A percentile compares a stretch with the other conserved stretches of the same genome.
Evolutionary conservation across 2,797 vertebrate species (phyloP).

Genomic region (Argya squamiceps): DNA sequence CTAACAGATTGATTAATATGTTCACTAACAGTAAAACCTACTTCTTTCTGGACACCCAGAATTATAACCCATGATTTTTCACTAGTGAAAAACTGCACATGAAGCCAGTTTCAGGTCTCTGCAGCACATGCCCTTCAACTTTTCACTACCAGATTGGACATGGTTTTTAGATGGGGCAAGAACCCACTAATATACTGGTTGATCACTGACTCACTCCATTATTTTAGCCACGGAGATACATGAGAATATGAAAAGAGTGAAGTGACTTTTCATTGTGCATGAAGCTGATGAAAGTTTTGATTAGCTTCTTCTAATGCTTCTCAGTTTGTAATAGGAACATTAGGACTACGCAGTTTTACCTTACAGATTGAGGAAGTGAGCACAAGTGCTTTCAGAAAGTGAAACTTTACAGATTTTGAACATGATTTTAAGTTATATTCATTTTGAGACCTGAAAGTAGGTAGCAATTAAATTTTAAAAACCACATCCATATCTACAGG

Average conservation of each 20-base stretch:
- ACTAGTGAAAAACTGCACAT: rapidly evolving
- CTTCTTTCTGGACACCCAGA: neutral
- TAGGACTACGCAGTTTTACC: neutral
- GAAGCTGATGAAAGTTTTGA: neutral
- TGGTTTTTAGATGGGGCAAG: neutral
- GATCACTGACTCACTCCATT: neutral
- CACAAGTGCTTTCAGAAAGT: neutral
- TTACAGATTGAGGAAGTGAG: neutral
- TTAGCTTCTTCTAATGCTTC: neutral
- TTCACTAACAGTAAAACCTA: neutral
- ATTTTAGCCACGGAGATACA: neutral
- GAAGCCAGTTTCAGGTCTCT: neutral
- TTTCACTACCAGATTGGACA: neutral
- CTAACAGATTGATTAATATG: neutral
- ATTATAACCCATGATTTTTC: neutral
- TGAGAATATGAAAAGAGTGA: neutral
- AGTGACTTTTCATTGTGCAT: rapidly evolving
- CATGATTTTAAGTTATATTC: rapidly evolving
- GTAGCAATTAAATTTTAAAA: neutral
- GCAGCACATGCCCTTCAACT: neutral
- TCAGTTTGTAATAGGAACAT: neutral
- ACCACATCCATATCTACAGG: rapidly evolving
- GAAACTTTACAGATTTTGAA: neutral
- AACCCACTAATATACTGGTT: neutral
- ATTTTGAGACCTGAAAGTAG: neutral